Conservation (phyloP, 1,140 invertebrate species). For the Procambarus clarkii region DNA sequence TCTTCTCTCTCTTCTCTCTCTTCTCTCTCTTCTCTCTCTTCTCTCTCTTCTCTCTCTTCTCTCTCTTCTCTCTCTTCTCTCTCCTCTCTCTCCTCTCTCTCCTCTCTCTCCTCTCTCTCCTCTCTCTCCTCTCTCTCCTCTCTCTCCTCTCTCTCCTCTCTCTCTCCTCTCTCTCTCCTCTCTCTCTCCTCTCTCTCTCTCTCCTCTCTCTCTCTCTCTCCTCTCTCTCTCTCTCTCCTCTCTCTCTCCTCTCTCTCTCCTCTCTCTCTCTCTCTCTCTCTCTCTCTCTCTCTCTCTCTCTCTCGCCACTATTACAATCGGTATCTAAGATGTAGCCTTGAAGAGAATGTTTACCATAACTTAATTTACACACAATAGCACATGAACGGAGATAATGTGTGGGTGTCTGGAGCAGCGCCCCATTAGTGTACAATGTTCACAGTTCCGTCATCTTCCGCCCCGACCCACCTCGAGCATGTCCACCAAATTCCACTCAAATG, state of each 20-base stretch:
- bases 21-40: too few relatives aligned
- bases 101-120: not conserved
- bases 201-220: not conserved
- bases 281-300: too few relatives aligned
- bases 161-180: not conserved
- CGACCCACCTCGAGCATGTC: not conserved
- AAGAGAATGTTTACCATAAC: not conserved
- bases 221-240: not conserved
- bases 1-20: too few relatives aligned
- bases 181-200: not conserved
- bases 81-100: not conserved
- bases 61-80: not conserved
- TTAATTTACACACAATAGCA: too few relatives aligned
- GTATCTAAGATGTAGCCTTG: not conserved
- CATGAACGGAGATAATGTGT: not conserved
- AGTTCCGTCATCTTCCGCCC: too few relatives aligned
- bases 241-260: not conserved
- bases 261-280: not conserved
- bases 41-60: not conserved
- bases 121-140: not conserved
- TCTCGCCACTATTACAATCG: not conserved
- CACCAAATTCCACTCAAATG: not conserved
- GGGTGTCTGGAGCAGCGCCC: not conserved
- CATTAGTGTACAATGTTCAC: not conserved
- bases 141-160: not conserved